A percentile compares a stretch with the other conserved stretches of the same genome.
phyloP scores from a whole-genome alignment of 2,113 vertebrate species.

The Proteles cristata region DNA sequence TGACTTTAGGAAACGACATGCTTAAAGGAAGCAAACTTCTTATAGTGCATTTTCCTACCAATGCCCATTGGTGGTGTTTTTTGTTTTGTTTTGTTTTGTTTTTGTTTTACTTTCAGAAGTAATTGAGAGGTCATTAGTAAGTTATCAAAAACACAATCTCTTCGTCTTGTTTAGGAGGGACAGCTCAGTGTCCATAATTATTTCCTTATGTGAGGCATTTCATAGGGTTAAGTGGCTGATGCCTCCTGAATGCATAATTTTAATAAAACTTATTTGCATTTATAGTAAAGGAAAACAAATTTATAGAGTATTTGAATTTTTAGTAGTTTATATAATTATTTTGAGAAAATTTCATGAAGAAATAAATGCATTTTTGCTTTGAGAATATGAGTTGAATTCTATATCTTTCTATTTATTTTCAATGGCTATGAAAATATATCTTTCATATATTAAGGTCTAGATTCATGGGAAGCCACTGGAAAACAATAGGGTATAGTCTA shows the following conservation, averaged over 20 bases:
- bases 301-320: neutral
- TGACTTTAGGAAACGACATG: neutral
- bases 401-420: neutral
- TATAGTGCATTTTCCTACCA: neutral
- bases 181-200: neutral
- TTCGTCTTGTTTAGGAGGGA: neutral
- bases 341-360: constrained; percentile 31
- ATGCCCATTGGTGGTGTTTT: neutral
- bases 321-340: neutral
- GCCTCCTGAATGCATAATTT: neutral
- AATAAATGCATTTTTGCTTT: neutral
- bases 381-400: neutral
- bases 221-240: neutral
- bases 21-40: neutral
- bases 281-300: constrained; percentile 8
- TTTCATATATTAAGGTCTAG: neutral
- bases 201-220: neutral
- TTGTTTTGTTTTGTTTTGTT: neutral
- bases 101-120: neutral
- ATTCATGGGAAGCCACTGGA: neutral
- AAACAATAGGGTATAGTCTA: neutral
- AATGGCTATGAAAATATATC: neutral
- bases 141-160: neutral
- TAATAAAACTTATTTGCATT: neutral
- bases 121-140: constrained; percentile 14